These are phyloP conservation scores for Prochilodus magdalenae DNA, from an alignment of 2,113 vertebrate genomes.

Conservation along the genomic window DNA sequence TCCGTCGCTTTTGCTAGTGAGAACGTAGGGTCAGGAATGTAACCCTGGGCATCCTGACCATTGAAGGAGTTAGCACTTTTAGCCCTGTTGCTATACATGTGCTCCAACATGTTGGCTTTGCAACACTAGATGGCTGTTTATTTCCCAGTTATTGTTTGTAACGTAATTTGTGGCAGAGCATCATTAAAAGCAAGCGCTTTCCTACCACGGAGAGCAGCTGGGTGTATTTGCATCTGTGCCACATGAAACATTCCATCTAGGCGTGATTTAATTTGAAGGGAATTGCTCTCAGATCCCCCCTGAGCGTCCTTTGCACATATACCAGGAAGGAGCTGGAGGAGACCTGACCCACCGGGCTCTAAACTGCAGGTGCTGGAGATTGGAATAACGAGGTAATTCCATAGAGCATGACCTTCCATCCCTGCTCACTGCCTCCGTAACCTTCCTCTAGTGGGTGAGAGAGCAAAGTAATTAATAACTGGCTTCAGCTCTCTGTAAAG, in stretches of 20 bases:
- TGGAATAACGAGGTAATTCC: constrained; percentile 62
- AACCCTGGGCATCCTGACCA: too few species aligned
- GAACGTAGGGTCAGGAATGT: too few species aligned
- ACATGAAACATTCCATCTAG: constrained; percentile 38
- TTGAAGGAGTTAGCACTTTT: neutral
- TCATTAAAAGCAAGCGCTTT: constrained; percentile 17
- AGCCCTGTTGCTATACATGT: neutral
- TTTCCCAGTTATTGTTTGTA: constrained; percentile 5
- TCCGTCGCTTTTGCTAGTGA: too few species aligned
- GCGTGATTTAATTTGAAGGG: constrained; percentile 61
- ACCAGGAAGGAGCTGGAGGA: constrained; percentile 28
- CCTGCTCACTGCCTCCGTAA: neutral
- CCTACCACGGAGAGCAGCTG: constrained; percentile 4
- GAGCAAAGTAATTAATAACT: constrained; percentile 29
- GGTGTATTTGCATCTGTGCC: constrained; percentile 41
- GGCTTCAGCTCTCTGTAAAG: neutral
- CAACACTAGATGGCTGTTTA: neutral
- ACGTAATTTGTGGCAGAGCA: constrained; percentile 9
- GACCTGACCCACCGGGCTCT: constrained; percentile 42
- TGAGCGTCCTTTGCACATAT: constrained; percentile 53
- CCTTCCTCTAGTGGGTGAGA: constrained; percentile 3
- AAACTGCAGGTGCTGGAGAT: constrained; percentile 55
- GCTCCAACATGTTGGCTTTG: neutral
- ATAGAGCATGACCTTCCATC: constrained; percentile 48
- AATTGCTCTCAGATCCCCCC: constrained; percentile 54